Conservation (phyloP, 2,113 vertebrate genomes). For the Falcunculus frontatus region DNA sequence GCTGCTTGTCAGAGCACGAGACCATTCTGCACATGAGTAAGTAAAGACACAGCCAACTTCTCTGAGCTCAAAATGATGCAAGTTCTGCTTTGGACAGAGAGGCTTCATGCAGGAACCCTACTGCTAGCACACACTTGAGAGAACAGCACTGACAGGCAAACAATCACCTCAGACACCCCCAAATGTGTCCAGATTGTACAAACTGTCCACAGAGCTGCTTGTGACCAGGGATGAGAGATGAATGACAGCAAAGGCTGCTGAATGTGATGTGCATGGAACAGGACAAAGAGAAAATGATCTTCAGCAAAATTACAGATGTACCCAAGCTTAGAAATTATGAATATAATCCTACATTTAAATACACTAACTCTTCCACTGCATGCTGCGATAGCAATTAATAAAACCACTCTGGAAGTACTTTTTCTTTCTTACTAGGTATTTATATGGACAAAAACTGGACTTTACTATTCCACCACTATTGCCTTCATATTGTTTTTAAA, state of each 20-base stretch:
- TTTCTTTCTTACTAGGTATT: background rate
- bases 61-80: background rate
- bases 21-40: background rate
- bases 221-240: background rate
- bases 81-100: background rate
- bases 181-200: background rate
- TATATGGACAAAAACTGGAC: background rate
- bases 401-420: background rate
- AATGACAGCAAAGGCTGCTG: background rate
- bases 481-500: background rate
- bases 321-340: background rate
- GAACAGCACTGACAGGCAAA: background rate
- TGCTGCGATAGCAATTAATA: background rate
- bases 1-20: background rate
- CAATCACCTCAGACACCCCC: background rate
- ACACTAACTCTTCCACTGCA: background rate
- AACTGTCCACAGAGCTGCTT: background rate
- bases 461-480: background rate
- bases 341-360: background rate
- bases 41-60: background rate
- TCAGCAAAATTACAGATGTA: background rate
- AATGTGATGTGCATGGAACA: background rate
- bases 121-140: background rate
- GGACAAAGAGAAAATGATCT: background rate
- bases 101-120: background rate